A percentile compares a stretch with the other conserved stretches of the same genome.
Evolutionary conservation across 2,888 invertebrate genomes (phyloP).

Genomic region (Andrena dorsata): DNA sequence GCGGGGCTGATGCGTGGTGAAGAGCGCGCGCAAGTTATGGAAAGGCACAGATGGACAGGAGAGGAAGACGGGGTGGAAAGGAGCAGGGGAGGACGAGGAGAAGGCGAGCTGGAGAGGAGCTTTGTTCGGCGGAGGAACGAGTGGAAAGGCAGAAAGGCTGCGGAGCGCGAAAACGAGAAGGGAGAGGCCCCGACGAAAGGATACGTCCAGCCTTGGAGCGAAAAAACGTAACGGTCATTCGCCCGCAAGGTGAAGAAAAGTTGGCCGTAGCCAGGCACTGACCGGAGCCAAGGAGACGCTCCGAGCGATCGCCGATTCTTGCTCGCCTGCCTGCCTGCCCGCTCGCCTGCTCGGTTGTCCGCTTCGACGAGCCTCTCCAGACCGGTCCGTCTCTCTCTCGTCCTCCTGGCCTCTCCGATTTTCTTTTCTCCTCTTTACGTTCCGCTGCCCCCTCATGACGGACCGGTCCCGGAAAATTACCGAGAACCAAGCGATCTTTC

Average conservation of each 20-base stretch:
- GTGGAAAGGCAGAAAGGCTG: constrained; percentile 26
- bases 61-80: neutral
- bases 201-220: constrained; percentile 80
- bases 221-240: constrained; percentile 84
- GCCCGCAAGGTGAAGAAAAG: constrained; percentile 84
- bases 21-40: constrained; percentile 33
- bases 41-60: constrained; percentile 8
- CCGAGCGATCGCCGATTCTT: constrained; percentile 78
- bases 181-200: constrained; percentile 74
- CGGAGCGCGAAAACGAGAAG: constrained; percentile 50
- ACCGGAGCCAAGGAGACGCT: constrained; percentile 82
- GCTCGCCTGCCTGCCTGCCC: constrained; percentile 27
- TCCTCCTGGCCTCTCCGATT: constrained; percentile 24
- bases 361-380: constrained; percentile 74
- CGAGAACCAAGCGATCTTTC: constrained; percentile 57
- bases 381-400: constrained; percentile 64
- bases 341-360: constrained; percentile 50
- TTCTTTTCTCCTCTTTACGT: constrained; percentile 62
- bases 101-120: constrained; percentile 31
- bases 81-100: constrained; percentile 23
- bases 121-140: constrained; percentile 13
- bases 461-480: constrained; percentile 81
- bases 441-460: constrained; percentile 50
- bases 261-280: constrained; percentile 81
- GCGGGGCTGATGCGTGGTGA: neutral